Evolutionary conservation across 2,113 vertebrate genomes (phyloP), one percentile per base, ranked within the genome.

Genomic region (Colaptes auratus): DNA sequence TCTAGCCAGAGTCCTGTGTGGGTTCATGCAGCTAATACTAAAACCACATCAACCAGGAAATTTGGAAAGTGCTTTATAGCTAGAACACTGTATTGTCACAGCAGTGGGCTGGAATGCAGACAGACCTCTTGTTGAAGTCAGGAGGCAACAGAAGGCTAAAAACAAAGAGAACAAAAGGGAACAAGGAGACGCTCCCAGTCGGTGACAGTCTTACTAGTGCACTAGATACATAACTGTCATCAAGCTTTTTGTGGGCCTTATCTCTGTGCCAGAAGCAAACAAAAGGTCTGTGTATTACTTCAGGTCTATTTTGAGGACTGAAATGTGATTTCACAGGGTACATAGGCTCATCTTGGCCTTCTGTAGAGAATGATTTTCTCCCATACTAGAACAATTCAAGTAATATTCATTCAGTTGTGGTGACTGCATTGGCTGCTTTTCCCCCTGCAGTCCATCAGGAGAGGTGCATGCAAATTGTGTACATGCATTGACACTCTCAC

Each of bases 381-480:
- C 30, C 44, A n/a, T 18, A 21, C 69, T 65, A 78, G 69, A 72
- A 81, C 69, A 78, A 82, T 88, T 53, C 61, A 92, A 82, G 86
- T 42, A 74, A 84, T 46, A 31, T 81, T 91, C 28, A 56, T 58
- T 88, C 77, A 87, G 35, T 88, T 67, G 85, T 31, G 30, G 44
- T 53, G 56, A 31, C 39, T 55, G 16, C 64, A 60, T 35, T 2
- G 8, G 17, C 86, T 44, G 13, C 42, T 86, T 74, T 60, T 30
- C 39, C 75, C 33, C 58, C 67, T 82, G 86, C 93, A 95, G 96
- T 86, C 61, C 76, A 90, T 88, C 86, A 73, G 28, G 18, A 89
- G 39, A 50, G 65, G 67, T 71, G 88, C 73, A 95, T 94, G 95
- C 93, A 96, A 81, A 97, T 95, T 46, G 87, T 92, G 56, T 75